Evolutionary conservation across 2,113 vertebrate genomes (phyloP).

Genomic region (Lanius ludovicianus): DNA sequence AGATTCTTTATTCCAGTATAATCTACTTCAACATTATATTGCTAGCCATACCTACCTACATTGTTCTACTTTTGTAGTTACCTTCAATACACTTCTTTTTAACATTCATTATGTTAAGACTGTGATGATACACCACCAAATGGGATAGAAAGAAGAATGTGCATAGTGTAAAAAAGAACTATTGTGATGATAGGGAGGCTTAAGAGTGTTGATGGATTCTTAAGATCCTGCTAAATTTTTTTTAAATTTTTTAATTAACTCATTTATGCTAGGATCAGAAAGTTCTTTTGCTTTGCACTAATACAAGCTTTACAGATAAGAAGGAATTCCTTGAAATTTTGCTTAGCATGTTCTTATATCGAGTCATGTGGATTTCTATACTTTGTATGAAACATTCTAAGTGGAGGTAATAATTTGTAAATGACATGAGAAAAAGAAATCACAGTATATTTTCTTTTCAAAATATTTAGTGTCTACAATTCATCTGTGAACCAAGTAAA

Average conservation of each 20-base stretch:
- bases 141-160: background rate
- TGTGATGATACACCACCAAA: background rate
- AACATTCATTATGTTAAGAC: background rate
- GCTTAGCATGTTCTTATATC: background rate
- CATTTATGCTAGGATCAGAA: slow-evolving; percentile 4
- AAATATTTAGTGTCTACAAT: slow-evolving; percentile 91
- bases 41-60: background rate
- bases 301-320: background rate
- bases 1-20: background rate
- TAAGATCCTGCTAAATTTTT: background rate
- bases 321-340: slow-evolving; percentile 7
- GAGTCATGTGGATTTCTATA: background rate
- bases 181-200: background rate
- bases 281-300: background rate
- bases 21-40: background rate
- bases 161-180: background rate
- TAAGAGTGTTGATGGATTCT: background rate
- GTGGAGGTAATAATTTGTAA: slow-evolving; percentile 59
- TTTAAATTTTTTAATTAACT: slow-evolving; percentile 14
- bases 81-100: background rate
- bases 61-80: background rate
- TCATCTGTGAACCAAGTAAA: slow-evolving; percentile 85
- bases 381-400: slow-evolving; percentile 9
- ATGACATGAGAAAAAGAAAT: slow-evolving; percentile 62
- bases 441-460: slow-evolving; percentile 79